Evolutionary conservation across 1,140 invertebrate species (phyloP), one percentile per base, ranked within the genome.

Genomic region (Elymnias hypermnestra): DNA sequence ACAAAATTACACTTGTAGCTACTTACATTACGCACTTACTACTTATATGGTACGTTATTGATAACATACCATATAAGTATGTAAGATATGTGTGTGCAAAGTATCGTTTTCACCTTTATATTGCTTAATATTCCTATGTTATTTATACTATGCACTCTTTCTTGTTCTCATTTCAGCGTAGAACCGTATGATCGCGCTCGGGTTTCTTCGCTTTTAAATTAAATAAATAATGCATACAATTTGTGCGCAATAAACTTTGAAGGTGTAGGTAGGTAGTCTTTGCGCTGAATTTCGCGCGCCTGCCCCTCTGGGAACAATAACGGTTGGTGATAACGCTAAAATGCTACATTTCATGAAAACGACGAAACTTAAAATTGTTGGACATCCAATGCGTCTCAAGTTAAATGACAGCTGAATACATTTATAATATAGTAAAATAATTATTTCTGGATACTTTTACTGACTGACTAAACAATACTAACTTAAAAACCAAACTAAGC

Each of bases 201-300:
- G 72, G 75, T 72, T 72, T 83, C 75, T 83, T 79, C 72, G 75
- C 78, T 78, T 81, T 83, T 79, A 83, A 83, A 83, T 83, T 83
- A 83, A 83, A 83, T 83, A 83, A 83, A 83, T 83, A 81, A 83
- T 83, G 71, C 78, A 83, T 63, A 83, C 72, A 81, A 83, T 83
- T 83, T 83, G 74, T 73, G 76, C 65, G 72, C 75, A 78, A 75
- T 81, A 81, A 79, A 78, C 63, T 74, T 71, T 59, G 53, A 59
- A 77, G 71, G 61, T 73, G 71, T 70, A 74, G 69, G 69, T 72
- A 63, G 62, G 63, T 74, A 73, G 63, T 66, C 63, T 70, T 68
- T 74, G 65, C 53, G 66, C 62, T 64, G 71, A 69, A 71, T 65
- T 73, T 72, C 67, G 57, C 72, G 64, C 66, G 69, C 63, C 53